Evolutionary conservation across 2,888 invertebrate species (phyloP), one percentile per base, ranked within the genome.

Genomic region (Melipona beecheii): DNA sequence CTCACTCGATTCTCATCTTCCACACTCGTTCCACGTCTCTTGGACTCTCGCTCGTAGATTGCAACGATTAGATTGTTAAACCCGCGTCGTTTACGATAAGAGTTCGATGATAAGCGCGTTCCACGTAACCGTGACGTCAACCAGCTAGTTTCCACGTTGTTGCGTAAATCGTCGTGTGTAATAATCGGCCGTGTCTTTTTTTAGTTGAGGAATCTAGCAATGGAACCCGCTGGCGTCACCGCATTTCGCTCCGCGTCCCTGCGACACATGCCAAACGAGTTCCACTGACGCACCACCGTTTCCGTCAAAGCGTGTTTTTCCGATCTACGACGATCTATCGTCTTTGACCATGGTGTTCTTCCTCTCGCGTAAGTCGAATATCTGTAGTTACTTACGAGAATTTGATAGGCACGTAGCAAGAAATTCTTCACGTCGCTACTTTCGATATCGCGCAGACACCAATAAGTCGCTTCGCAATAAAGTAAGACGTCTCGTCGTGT

Each of bases 131-230:
- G 15, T 15, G n/a, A 65, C 19, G 15, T 19, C 13, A 11, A 13
- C 13, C 24, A 11, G 43, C 4, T 71, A 43, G n/a, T 13, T 56
- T 58, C 58, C 43, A 19, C 71, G 24, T 43, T 24, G 56, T 58
- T 71, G 58, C 36, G 54, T 36, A 70, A 70, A 70, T 56, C 36
- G 17, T 54, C 15, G 9, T n/a, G 43, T 58, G n/a, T 58, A 58
- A 71, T 71, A 71, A 71, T 71, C 56, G 36, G 36, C 17, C 31
- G 54, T n/a, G n/a, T 36, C 71, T 56, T 58, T 58, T 56, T 71
- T 70, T 68, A 19, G 56, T 24, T 24, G n/a, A 58, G 17, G n/a
- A 15, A 19, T 58, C 24, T 56, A 43, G 19, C 19, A 27, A 36
- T 54, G 43, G 4, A 31, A 58, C 43, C 56, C 43, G 43, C 43